Conservation (phyloP, 2,888 invertebrate genomes). For the Drosophila tripunctata region DNA sequence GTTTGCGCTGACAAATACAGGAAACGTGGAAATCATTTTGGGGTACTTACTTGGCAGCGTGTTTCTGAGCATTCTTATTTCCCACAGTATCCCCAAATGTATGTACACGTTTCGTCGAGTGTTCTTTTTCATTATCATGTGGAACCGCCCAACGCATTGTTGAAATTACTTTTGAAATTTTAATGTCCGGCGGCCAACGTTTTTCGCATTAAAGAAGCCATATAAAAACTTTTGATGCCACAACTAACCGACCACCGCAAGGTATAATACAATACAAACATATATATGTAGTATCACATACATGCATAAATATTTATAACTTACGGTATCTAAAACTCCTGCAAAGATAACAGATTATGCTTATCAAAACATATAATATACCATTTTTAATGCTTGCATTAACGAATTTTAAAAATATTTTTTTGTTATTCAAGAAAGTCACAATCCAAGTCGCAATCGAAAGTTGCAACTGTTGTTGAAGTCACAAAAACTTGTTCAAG, state of each 20-base stretch:
- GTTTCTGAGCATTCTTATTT: conserved; percentile 12
- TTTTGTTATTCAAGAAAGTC: neutral
- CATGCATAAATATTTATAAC: conserved; percentile 37
- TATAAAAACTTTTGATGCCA: conserved; percentile 33
- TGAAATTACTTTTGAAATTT: conserved; percentile 69
- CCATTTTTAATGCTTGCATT: neutral
- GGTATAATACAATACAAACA: conserved; percentile 1
- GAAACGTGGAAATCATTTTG: conserved; percentile 17
- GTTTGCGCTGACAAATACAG: neutral
- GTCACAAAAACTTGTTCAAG: conserved; percentile 3
- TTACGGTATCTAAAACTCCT: conserved; percentile 6
- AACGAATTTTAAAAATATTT: conserved; percentile 17
- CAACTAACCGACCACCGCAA: conserved; percentile 13
- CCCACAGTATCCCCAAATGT: conserved; percentile 27
- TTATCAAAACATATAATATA: conserved; percentile 17
- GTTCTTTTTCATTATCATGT: conserved; percentile 43
- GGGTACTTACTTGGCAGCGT: conserved; percentile 18
- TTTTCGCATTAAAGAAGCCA: neutral
- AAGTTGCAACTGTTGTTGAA: too few species aligned
- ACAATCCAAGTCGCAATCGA: neutral
- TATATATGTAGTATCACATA: too few species aligned
- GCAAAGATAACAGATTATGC: neutral
- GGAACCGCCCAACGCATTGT: conserved; percentile 43
- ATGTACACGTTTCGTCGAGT: conserved; percentile 33
- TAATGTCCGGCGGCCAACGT: conserved; percentile 53